Base-by-base conservation (phyloP, 2,888 invertebrate genomes). In the Pteria penguin region DNA sequence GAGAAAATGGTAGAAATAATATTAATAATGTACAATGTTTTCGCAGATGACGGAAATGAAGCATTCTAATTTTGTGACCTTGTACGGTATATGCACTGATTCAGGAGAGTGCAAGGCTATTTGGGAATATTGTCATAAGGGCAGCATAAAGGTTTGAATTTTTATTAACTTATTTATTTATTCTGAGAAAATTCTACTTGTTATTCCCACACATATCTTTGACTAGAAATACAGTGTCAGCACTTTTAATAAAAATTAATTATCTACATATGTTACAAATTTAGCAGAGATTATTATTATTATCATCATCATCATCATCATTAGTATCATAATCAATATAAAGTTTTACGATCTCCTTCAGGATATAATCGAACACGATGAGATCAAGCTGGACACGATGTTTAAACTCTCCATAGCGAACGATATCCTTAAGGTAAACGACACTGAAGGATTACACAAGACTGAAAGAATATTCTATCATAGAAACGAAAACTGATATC, bases 101-200 rank as follows among this genome's bases (percentile, higher is more conserved):
- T 74, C 85, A 0, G 85, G 84, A 14, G 82, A 85, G 32, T 78
- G 88, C n/a, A 84, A 85, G 65, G 79, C 81, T n/a, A 77, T 87
- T 1, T 90, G 90, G 90, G 90, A 90, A 67, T 89, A 89, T 75
- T 89, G 89, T 71, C 79, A 77, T 54, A 90, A 90, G 71, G 90
- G 90, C 0, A 89, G 89, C 57, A 66, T 90, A 4, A 81, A 83
- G 81, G 89, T 88, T 68, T 36, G 45, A 14, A 36, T n/a, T n/a
- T n/a, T n/a, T n/a, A n/a, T n/a, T n/a, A n/a, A n/a, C n/a, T n/a
- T n/a, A n/a, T n/a, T n/a, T n/a, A n/a, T n/a, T n/a, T n/a, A n/a
- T n/a, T n/a, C n/a, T n/a, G n/a, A n/a, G n/a, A n/a, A n/a, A n/a
- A n/a, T n/a, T n/a, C n/a, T n/a, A n/a, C n/a, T n/a, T n/a, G n/a